Conservation (phyloP, 2,113 vertebrate genomes). For the Chauna torquata region DNA sequence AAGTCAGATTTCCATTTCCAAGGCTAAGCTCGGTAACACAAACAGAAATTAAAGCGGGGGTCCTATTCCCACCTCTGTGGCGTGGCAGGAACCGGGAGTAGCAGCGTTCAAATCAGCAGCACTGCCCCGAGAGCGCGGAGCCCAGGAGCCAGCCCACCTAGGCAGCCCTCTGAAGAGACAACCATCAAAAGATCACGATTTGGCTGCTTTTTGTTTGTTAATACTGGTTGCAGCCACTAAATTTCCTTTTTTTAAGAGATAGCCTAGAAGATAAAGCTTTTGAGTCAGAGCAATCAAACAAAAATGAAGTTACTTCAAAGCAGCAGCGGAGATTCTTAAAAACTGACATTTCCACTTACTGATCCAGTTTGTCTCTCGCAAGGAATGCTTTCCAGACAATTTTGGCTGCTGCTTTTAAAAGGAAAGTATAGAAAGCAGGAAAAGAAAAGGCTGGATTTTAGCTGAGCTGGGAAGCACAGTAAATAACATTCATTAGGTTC, state of each 20-base stretch:
- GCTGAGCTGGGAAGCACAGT: constrained; percentile 44
- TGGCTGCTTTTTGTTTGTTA: background rate
- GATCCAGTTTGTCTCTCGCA: constrained; percentile 20
- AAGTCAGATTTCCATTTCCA: constrained; percentile 69
- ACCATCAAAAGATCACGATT: constrained; percentile 41
- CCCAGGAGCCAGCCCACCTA: constrained; percentile 28
- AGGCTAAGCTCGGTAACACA: constrained; percentile 50
- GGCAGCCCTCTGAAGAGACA: constrained; percentile 45
- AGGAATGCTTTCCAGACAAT: constrained; percentile 18
- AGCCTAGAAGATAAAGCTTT: constrained; percentile 44
- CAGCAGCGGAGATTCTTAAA: background rate
- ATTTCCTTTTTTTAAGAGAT: constrained; percentile 26
- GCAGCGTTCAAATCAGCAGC: background rate
- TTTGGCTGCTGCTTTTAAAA: constrained; percentile 13
- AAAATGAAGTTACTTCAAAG: constrained; percentile 51
- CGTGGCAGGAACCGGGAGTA: background rate
- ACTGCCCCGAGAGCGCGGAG: background rate
- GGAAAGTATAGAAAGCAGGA: background rate
- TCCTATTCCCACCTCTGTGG: background rate
- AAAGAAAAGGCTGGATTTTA: constrained; percentile 20
- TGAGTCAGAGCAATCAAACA: constrained; percentile 42
- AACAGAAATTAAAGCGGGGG: constrained; percentile 56
- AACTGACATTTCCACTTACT: constrained; percentile 34
- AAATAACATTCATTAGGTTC: constrained; percentile 60
- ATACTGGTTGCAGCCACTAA: background rate